Percentiles rank a stretch among this genome's conserved stretches.
Conservation (phyloP, 2,113 vertebrate species). For the Ceuthmochares aereus region DNA sequence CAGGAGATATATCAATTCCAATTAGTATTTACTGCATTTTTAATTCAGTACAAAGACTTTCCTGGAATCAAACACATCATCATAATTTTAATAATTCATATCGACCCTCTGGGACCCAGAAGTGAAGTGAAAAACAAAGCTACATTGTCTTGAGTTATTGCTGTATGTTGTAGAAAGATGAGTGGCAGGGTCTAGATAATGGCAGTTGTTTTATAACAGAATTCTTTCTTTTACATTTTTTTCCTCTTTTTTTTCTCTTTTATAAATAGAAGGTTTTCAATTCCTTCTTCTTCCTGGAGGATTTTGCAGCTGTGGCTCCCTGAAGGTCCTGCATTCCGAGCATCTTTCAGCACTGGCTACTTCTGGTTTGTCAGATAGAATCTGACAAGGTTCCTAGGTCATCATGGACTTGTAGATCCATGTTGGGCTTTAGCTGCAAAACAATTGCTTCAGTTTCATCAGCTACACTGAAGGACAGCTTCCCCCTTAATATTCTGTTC, state of each 20-base stretch:
- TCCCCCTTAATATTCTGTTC: neutral
- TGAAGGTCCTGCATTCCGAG: neutral
- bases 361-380: neutral
- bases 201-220: neutral
- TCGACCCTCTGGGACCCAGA: neutral
- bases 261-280: neutral
- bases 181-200: neutral
- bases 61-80: neutral
- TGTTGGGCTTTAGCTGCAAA: neutral
- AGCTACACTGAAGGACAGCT: neutral
- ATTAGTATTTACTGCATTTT: slow-evolving; percentile 2
- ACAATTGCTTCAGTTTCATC: neutral
- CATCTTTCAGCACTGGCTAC: neutral
- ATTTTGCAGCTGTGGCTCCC: neutral
- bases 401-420: neutral
- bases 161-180: neutral
- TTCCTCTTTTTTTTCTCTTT: neutral
- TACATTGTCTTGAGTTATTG: neutral
- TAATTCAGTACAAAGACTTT: slow-evolving; percentile 16
- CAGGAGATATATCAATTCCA: neutral
- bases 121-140: neutral
- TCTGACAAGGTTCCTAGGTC: neutral
- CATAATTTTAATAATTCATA: neutral
- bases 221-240: neutral
- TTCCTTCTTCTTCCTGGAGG: neutral